Percentiles rank a stretch among this genome's conserved stretches.
Conservation (phyloP, 2,113 vertebrate species). For the Lutjanus erythropterus region DNA sequence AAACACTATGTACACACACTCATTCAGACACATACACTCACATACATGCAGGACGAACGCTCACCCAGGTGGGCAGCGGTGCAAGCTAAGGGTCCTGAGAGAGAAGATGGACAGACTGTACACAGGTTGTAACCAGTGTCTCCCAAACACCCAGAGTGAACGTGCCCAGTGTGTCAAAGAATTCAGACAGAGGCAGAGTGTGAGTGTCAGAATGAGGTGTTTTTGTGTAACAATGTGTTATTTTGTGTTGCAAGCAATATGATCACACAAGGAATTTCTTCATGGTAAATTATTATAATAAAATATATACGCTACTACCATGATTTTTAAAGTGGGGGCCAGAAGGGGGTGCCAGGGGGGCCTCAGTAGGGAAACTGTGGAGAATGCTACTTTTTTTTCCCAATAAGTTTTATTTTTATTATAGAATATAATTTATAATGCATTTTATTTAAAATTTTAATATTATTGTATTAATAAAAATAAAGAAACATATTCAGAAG, state of each 20-base stretch:
- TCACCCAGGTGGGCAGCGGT: slow-evolving; percentile 26
- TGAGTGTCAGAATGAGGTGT: background rate
- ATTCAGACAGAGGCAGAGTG: background rate
- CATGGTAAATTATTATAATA: background rate
- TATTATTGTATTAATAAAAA: too few relatives aligned
- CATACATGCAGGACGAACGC: background rate
- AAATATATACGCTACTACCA: background rate
- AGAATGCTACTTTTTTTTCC: too few relatives aligned
- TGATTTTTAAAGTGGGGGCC: too few relatives aligned
- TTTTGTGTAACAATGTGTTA: too few relatives aligned
- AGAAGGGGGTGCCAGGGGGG: too few relatives aligned
- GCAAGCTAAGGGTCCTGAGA: slow-evolving; percentile 51
- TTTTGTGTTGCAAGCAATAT: background rate
- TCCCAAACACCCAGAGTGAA: background rate
- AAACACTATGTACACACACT: background rate
- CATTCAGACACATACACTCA: background rate
- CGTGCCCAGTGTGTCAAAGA: background rate
- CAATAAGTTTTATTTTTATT: too few relatives aligned
- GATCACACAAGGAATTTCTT: background rate
- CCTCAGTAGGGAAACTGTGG: too few relatives aligned
- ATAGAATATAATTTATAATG: too few relatives aligned
- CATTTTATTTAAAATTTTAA: too few relatives aligned
- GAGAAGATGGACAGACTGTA: slow-evolving; percentile 31
- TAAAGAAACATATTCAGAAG: too few relatives aligned
- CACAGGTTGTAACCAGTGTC: background rate